Evolutionary conservation across 2,797 vertebrate genomes (phyloP), one percentile per base, ranked within the genome.

Genomic region (Pseudopleuronectes americanus): DNA sequence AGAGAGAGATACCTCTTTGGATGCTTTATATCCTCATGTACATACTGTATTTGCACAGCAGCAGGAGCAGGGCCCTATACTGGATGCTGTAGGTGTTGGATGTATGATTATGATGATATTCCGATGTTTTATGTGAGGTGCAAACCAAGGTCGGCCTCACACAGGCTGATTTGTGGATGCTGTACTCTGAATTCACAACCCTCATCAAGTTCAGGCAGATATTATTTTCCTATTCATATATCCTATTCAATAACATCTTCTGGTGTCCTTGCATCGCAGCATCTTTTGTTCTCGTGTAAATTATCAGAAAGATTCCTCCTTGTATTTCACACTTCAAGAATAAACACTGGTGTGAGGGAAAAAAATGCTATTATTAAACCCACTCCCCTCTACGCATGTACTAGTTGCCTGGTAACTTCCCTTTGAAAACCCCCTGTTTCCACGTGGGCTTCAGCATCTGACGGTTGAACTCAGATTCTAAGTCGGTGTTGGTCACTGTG

Each of bases 341-440:
- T 49, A 62, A 71, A 31, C 41, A 16, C 3, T 21, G 21, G 72
- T 76, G 70, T 43, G 41, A 14, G 69, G 4, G 1, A 14, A 14
- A 14, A 67, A 57, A 3, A 17, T 6, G 26, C 58, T 85, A 78
- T 85, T 79, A 71, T 59, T 83, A 77, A 63, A 64, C 41, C 38
- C 14, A 5, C 52, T 77, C n/a, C 83, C 16, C 22, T 26, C 51
- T 71, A 51, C 52, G 23, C 41, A 23, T 60, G 23, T 4, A 60
- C 43, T 67, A 68, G 87, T 89, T 91, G 86, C 89, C 59, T 87
- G 84, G 89, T 87, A 86, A 89, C 90, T 71, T 80, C 47, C 24
- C 41, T 52, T 21, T 12, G 24, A 51, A 22, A 71, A 57, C 19
- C 63, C 38, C 3, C 3, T 49, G 21, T 60, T 47, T 3, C 22